These are phyloP conservation scores for Callopanchax toddi DNA, from an alignment of 2,113 vertebrate genomes.

Conservation along the genomic window DNA sequence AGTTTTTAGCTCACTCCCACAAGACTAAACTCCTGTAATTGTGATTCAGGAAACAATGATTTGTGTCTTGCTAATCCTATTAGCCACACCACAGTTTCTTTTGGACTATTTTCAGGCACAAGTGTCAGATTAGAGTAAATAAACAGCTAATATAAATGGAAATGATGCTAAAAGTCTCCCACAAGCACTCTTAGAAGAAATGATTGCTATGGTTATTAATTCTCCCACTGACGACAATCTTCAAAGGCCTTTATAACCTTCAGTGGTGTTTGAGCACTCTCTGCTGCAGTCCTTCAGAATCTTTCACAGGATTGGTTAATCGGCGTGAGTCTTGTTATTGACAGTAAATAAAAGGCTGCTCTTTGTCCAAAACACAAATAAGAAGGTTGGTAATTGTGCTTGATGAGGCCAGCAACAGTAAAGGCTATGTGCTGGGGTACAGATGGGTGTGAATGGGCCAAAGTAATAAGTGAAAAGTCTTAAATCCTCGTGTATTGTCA, in stretches of 20 bases:
- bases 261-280: slow-evolving; percentile 37
- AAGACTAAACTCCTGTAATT: slow-evolving; percentile 46
- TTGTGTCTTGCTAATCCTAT: slow-evolving; percentile 53
- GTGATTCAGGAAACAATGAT: slow-evolving; percentile 56
- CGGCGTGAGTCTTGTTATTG: slow-evolving; percentile 58
- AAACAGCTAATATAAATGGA: slow-evolving; percentile 48
- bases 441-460: too few relatives aligned
- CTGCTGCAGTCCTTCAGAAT: slow-evolving; percentile 29
- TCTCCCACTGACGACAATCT: slow-evolving; percentile 34
- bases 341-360: slow-evolving; percentile 53
- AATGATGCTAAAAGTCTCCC: slow-evolving; percentile 34
- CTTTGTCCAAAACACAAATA: slow-evolving; percentile 50
- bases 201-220: slow-evolving; percentile 36
- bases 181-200: slow-evolving; percentile 30
- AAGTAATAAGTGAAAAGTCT: too few relatives aligned
- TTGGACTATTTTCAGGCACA: slow-evolving; percentile 39
- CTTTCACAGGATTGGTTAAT: slow-evolving; percentile 56
- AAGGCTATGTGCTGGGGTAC: slow-evolving; percentile 4
- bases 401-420: slow-evolving; percentile 16
- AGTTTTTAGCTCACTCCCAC: slow-evolving; percentile 19
- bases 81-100: slow-evolving; percentile 32
- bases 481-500: slow-evolving; percentile 37
- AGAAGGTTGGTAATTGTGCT: slow-evolving; percentile 31
- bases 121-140: slow-evolving; percentile 49
- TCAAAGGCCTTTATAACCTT: slow-evolving; percentile 45